Conservation (phyloP, 2,888 invertebrate genomes). For the Venusia cambrica region DNA sequence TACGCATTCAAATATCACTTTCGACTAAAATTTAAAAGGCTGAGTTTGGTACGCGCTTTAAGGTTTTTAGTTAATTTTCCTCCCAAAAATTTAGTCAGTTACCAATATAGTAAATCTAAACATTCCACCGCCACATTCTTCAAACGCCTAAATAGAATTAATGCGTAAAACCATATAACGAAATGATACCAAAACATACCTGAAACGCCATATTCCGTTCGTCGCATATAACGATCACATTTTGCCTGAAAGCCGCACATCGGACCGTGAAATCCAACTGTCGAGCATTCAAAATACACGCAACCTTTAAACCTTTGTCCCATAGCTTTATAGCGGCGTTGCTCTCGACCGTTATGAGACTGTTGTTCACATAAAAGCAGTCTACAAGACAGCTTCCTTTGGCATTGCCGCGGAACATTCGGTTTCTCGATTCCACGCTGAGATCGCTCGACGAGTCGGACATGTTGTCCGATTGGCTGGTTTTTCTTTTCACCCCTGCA, state of each 20-base stretch:
- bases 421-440: conserved; percentile 50
- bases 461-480: conserved; percentile 43
- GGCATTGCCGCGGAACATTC: conserved; percentile 50
- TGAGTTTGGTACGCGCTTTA: no score
- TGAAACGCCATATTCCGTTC: conserved; percentile 57
- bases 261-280: conserved; percentile 52
- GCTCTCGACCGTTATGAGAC: conserved; percentile 61
- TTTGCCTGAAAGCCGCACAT: conserved; percentile 58
- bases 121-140: no score
- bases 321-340: conserved; percentile 68
- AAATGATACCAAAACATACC: conserved; percentile 49
- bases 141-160: no score
- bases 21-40: no score
- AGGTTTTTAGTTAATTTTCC: no score
- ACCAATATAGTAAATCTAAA: no score
- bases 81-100: no score
- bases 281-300: conserved; percentile 54
- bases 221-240: conserved; percentile 63
- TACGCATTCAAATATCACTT: no score
- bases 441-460: conserved; percentile 57
- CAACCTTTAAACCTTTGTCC: conserved; percentile 49
- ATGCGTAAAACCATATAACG: no score
- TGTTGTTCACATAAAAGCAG: conserved; percentile 55
- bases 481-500: conserved; percentile 54
- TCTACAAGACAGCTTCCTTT: conserved; percentile 52